Base-by-base conservation (phyloP, 2,888 invertebrate species). In the Papilio protenor region DNA sequence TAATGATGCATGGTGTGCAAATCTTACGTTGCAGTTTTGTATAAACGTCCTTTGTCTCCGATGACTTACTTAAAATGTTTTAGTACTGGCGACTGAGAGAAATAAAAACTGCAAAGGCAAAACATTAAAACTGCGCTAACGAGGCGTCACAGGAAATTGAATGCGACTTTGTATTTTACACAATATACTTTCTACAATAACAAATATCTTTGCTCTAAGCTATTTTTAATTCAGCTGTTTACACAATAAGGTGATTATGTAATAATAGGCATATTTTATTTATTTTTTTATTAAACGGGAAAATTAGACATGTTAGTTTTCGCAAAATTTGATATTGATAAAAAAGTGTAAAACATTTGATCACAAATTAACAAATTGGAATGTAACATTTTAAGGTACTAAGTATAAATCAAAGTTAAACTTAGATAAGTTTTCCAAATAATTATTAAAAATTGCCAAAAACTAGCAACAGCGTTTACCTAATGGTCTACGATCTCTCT, bases 111-210 rank as follows among this genome's bases (percentile, higher is more conserved):
- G 18, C 59, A 27, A 70, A 76, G 73, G 70, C 14, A 57, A 75
- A 72, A 77, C 71, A 72, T 59, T 73, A 57, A 69, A 73, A 73
- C 27, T 47, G 66, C 66, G 57, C 66, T 77, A 73, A 73, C 73
- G 77, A 77, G 66, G 73, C 57, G 73, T 57, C 69, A 69, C 73
- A 49, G 77, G 69, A 77, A 73, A 69, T 77, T 77, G 64, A 77
- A 77, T 59, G 73, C 57, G 47, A 66, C 66, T 69, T 77, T 72
- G 61, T 76, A 70, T 76, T 76, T 71, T 33, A 64, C 64, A 61
- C 23, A 12, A 40, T 73, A 69, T 21, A 69, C 12, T 45, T 69
- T 45, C 14, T 12, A 14, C 18, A 40, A 66, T 11, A 14, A 66
- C 40, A 66, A 40, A 66, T 40, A n/a, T 33, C 18, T 33, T 40